These are phyloP conservation scores for Ptyas mucosa DNA, from an alignment of 2,113 vertebrate species.

Conservation along the genomic window DNA sequence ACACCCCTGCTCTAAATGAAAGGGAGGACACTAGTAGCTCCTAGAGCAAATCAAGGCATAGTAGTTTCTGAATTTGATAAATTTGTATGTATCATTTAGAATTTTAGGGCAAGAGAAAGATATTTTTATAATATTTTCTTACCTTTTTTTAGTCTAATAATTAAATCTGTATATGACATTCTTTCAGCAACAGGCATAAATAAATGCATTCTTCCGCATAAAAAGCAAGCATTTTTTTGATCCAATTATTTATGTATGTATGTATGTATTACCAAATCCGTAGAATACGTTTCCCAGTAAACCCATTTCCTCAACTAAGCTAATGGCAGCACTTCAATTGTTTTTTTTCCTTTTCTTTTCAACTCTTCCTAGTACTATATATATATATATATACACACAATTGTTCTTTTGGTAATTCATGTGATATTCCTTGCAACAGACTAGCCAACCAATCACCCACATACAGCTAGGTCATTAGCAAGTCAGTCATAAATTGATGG, in stretches of 20 bases:
- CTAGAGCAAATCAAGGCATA: conserved; percentile 41
- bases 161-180: not conserved
- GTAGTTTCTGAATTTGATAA: conserved; percentile 1
- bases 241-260: not conserved
- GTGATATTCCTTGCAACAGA: conserved; percentile 60
- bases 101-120: not conserved
- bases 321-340: not conserved
- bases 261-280: not conserved
- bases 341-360: not conserved
- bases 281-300: not conserved
- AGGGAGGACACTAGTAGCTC: conserved; percentile 48
- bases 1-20: conserved; percentile 32
- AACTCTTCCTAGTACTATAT: conserved; percentile 34
- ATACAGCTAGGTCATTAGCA: not conserved
- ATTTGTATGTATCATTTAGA: not conserved
- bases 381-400: conserved; percentile 26
- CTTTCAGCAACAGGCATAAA: not conserved
- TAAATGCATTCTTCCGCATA: not conserved
- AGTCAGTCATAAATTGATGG: conserved; percentile 57
- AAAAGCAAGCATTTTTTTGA: not conserved
- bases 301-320: conserved; percentile 18
- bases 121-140: not conserved
- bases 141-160: not conserved
- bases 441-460: not conserved
- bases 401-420: conserved; percentile 45